Base-by-base conservation (phyloP, 1,140 invertebrate species). In the Drosophila nigromelanica region DNA sequence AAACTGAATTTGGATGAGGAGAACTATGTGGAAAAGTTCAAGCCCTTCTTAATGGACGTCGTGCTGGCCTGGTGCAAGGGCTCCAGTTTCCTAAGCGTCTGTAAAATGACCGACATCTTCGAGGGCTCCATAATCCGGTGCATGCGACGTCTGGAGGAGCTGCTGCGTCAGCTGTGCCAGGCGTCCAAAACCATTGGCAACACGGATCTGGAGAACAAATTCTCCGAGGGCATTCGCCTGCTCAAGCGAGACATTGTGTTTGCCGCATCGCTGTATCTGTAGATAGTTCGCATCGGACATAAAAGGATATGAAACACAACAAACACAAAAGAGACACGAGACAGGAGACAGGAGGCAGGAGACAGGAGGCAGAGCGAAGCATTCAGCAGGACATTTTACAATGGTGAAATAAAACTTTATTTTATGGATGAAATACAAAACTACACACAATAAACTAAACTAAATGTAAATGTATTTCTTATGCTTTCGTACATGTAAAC, bases 211-310 rank as follows among this genome's bases (percentile, higher is more conserved):
- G 98, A 99, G 93, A 96, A 97, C 78, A 99, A 99, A 93, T 99
- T 99, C 92, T 96, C 96, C 67, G 96, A 98, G 90, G 97, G 96
- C 6, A 98, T 99, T 61, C 96, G 96, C 89, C 92, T 97, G 43
- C 95, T 99, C 33, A 99, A 99, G 93, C 94, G 99, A 78, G 99
- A 99, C 92, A 99, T 99, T 93, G 98, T 99, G 18, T 99, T 99
- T 93, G 98, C 99, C 55, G 98, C 98, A 33, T 99, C 98, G 92
- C 94, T 99, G 11, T 99, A 99, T 93, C 94, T 99, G 82, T 99
- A 95, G 94, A 52, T 35, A 14, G 33, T 8, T 6, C 33, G 0
- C 21, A 24, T 3, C 2, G 21, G 21, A 24, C 21, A 24, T 4
- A 24, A 24, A 24, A 24, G 21, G 8, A 10, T 10, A 6, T 5